These are phyloP conservation scores for Prochilodus magdalenae DNA, from an alignment of 2,113 vertebrate species.

Conservation along the genomic window DNA sequence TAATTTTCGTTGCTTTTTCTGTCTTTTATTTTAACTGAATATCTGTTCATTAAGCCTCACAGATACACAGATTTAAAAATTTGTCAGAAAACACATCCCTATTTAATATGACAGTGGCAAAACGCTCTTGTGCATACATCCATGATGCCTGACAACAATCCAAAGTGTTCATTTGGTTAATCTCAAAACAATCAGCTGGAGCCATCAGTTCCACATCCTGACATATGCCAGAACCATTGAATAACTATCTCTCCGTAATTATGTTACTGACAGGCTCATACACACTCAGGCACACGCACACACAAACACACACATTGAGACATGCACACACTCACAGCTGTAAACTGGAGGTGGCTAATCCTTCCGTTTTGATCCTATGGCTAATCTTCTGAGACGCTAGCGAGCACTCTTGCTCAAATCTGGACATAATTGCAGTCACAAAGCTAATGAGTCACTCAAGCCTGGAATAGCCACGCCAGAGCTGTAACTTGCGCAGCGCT, in stretches of 20 bases:
- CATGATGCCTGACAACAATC: neutral
- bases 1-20: no score
- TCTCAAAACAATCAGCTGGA: neutral
- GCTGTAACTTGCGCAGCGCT: conserved; percentile 45
- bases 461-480: conserved; percentile 48
- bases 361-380: conserved; percentile 62
- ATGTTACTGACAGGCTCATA: conserved; percentile 1
- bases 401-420: conserved; percentile 58
- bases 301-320: neutral
- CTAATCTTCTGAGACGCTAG: conserved; percentile 69
- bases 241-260: neutral
- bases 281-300: conserved; percentile 1
- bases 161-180: neutral
- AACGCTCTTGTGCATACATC: neutral
- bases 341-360: conserved; percentile 63
- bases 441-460: conserved; percentile 74
- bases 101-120: no score
- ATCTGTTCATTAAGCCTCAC: no score
- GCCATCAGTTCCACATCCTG: neutral
- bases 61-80: no score
- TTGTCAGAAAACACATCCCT: no score
- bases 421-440: conserved; percentile 70
- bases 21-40: no score
- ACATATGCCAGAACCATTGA: neutral
- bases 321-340: conserved; percentile 43